Evolutionary conservation across 2,113 vertebrate species (phyloP).

Genomic region (Axis porcinus): DNA sequence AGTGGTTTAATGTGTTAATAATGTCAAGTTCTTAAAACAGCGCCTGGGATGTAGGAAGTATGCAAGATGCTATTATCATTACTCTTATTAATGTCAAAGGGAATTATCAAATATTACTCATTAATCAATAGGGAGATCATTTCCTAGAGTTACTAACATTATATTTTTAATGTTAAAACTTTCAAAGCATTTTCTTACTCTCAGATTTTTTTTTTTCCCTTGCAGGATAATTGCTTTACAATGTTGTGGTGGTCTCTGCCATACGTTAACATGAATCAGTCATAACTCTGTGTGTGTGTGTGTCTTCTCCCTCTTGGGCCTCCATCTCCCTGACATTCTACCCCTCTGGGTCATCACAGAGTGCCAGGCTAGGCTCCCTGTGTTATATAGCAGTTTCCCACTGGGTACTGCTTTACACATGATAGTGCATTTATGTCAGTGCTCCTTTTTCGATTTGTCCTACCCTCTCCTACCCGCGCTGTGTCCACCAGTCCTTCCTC

Average conservation of each 20-base stretch:
- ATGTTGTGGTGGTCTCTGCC: background rate
- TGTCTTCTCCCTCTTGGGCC: background rate
- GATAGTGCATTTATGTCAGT: background rate
- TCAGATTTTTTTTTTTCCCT: background rate
- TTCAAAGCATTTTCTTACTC: slow-evolving; percentile 4
- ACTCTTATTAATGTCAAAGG: background rate
- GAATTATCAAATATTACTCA: background rate
- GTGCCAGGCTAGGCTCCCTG: background rate
- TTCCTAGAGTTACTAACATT: background rate
- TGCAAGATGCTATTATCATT: background rate
- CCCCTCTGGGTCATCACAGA: background rate
- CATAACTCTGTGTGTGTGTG: background rate
- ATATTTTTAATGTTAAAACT: background rate
- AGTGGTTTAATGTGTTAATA: background rate
- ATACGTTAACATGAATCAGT: background rate
- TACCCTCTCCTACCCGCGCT: background rate
- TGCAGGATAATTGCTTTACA: background rate
- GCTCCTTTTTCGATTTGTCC: background rate
- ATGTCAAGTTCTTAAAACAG: background rate
- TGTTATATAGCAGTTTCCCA: background rate
- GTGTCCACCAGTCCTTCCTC: background rate
- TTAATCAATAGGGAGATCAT: background rate
- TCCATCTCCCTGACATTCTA: background rate
- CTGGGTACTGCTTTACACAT: background rate
- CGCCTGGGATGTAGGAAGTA: background rate